Evolutionary conservation across 2,888 invertebrate genomes (phyloP).

Genomic region (Drosophila siamana): DNA sequence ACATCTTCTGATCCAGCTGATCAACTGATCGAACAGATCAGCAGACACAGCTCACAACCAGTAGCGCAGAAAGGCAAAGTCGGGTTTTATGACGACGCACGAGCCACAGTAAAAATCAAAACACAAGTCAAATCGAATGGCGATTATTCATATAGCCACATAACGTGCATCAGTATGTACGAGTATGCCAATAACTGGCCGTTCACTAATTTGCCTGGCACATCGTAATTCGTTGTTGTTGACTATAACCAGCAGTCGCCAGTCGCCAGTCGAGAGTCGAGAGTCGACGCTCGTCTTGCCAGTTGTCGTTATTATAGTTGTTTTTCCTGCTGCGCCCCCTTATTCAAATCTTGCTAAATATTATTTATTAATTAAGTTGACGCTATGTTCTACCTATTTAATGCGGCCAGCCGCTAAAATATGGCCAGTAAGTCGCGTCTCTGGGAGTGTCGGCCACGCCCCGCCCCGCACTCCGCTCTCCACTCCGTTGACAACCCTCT

Average conservation of each 20-base stretch:
- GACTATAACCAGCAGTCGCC: neutral
- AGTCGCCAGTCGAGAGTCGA: neutral
- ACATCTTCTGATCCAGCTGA: constrained; percentile 11
- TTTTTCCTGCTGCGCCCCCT: constrained; percentile 16
- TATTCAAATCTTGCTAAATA: constrained; percentile 71
- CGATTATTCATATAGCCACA: constrained; percentile 70
- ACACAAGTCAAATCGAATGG: constrained; percentile 50
- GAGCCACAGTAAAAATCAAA: constrained; percentile 66
- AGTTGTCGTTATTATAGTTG: constrained; percentile 13
- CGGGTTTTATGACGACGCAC: constrained; percentile 46
- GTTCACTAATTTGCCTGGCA: constrained; percentile 22
- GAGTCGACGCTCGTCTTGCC: neutral
- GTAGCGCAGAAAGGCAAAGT: constrained; percentile 35
- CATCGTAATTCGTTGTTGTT: constrained; percentile 21
- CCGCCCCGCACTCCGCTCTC: neutral
- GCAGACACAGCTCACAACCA: neutral
- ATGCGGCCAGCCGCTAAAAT: constrained; percentile 12
- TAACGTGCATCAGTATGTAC: constrained; percentile 32
- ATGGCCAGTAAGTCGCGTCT: constrained; percentile 50
- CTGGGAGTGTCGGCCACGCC: constrained; percentile 54
- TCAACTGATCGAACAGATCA: neutral
- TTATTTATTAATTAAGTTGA: constrained; percentile 81
- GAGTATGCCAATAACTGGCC: constrained; percentile 11
- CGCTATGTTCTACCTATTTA: constrained; percentile 62
- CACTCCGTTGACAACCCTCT: constrained; percentile 8